Evolutionary conservation across 1,140 invertebrate species (phyloP).

Genomic region (Drosophila mojavensis): DNA sequence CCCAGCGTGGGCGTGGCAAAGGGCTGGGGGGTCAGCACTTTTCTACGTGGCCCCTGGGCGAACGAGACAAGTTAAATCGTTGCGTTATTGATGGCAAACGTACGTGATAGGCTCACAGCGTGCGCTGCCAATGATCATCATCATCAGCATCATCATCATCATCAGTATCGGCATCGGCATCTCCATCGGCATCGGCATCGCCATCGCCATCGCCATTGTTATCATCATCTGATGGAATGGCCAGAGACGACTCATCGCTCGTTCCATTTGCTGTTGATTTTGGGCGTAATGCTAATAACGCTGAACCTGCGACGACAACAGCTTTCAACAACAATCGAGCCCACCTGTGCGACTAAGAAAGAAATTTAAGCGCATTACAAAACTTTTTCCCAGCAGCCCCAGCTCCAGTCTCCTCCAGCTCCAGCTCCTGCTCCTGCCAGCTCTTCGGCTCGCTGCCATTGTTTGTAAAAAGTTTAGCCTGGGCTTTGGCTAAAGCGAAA

Average conservation of each 20-base stretch:
- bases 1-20: neutral
- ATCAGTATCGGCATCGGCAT: neutral
- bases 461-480: conserved; percentile 54
- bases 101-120: conserved; percentile 78
- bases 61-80: conserved; percentile 82
- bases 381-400: conserved; percentile 4
- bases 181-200: neutral
- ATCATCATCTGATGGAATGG: conserved; percentile 18
- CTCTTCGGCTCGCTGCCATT: conserved; percentile 22
- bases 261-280: conserved; percentile 22
- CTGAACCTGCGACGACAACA: conserved; percentile 63
- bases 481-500: conserved; percentile 49
- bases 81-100: conserved; percentile 81
- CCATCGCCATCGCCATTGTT: conserved; percentile 21
- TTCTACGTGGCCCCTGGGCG: conserved; percentile 62
- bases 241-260: conserved; percentile 4
- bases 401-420: neutral
- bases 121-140: conserved; percentile 28
- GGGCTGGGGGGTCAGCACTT: conserved; percentile 11
- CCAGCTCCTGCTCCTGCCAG: neutral
- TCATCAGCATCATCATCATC: conserved; percentile 31
- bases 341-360: conserved; percentile 59
- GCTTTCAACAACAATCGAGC: conserved; percentile 69
- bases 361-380: conserved; percentile 67
- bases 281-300: conserved; percentile 47